Evolutionary conservation across 2,797 vertebrate species (phyloP).

Genomic region (Antrozous pallidus): DNA sequence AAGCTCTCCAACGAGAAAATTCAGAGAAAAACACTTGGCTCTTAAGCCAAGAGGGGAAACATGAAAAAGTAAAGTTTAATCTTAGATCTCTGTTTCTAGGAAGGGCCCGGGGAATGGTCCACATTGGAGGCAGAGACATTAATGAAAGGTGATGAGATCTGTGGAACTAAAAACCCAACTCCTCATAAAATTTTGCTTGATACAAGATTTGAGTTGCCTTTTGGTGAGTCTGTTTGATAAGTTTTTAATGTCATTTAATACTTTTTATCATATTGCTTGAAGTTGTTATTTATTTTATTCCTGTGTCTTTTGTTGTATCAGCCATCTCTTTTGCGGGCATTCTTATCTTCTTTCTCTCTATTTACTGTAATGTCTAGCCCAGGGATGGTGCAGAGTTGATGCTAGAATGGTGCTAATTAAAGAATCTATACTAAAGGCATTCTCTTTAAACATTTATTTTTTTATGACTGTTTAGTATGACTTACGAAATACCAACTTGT

Average conservation of each 20-base stretch:
- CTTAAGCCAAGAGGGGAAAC: neutral
- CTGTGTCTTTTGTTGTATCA: slow-evolving; percentile 1
- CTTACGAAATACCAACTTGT: slow-evolving; percentile 20
- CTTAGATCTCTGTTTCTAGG: slow-evolving; percentile 82
- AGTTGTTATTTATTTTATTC: slow-evolving; percentile 1
- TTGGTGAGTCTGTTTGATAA: slow-evolving; percentile 86
- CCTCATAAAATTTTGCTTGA: slow-evolving; percentile 94
- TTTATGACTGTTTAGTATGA: slow-evolving; percentile 16
- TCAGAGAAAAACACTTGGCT: slow-evolving; percentile 23
- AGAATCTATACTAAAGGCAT: neutral
- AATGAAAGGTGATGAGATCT: slow-evolving; percentile 97
- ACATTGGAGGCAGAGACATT: slow-evolving; percentile 93
- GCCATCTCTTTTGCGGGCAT: neutral
- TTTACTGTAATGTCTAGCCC: neutral
- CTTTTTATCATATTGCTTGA: neutral
- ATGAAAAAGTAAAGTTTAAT: slow-evolving; percentile 49
- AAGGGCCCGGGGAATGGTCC: slow-evolving; percentile 95
- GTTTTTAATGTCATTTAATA: slow-evolving; percentile 4
- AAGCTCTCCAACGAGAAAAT: slow-evolving; percentile 9
- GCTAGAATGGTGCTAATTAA: slow-evolving; percentile 5
- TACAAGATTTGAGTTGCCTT: slow-evolving; percentile 95
- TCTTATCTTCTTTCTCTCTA: neutral
- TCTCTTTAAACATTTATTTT: slow-evolving; percentile 2
- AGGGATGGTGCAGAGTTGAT: neutral
- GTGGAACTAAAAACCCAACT: slow-evolving; percentile 95